A percentile compares a stretch with the other conserved stretches of the same genome.
Conservation (phyloP, 2,888 invertebrate species). For the Clostera curtula region DNA sequence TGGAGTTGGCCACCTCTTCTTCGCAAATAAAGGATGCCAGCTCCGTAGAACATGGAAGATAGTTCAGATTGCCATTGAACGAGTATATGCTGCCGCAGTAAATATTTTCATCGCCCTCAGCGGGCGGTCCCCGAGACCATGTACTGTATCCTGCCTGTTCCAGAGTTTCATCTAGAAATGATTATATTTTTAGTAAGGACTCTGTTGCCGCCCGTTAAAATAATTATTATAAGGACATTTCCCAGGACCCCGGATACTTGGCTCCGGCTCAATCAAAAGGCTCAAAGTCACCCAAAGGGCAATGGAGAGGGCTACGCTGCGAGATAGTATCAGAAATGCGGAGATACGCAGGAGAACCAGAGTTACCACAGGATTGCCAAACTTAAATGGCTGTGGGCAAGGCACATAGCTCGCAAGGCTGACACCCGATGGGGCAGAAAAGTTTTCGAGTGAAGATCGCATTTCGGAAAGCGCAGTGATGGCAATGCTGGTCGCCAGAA, state of each 20-base stretch:
- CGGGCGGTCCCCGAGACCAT: slow-evolving; percentile 41
- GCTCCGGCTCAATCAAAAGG: no score
- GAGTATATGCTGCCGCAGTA: slow-evolving; percentile 38
- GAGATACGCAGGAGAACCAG: no score
- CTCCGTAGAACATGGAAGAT: slow-evolving; percentile 25
- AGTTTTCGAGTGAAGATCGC: no score
- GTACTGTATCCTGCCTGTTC: slow-evolving; percentile 36
- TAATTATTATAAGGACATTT: background rate
- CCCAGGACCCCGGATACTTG: background rate
- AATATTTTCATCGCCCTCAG: slow-evolving; percentile 36
- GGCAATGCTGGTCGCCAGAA: no score
- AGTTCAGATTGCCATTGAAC: slow-evolving; percentile 37
- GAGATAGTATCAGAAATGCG: no score
- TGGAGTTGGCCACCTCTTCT: slow-evolving; percentile 23
- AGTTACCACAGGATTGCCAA: no score
- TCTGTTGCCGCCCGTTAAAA: background rate
- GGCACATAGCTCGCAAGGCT: no score
- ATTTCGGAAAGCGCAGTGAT: no score
- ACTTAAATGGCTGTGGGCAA: no score
- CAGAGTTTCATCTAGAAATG: slow-evolving; percentile 38
- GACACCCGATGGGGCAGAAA: no score
- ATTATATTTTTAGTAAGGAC: background rate
- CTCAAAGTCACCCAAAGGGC: no score
- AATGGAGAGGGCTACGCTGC: no score
- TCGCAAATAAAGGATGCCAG: slow-evolving; percentile 36